Conservation (phyloP, 1,140 invertebrate species). For the Tachypleus tridentatus region DNA sequence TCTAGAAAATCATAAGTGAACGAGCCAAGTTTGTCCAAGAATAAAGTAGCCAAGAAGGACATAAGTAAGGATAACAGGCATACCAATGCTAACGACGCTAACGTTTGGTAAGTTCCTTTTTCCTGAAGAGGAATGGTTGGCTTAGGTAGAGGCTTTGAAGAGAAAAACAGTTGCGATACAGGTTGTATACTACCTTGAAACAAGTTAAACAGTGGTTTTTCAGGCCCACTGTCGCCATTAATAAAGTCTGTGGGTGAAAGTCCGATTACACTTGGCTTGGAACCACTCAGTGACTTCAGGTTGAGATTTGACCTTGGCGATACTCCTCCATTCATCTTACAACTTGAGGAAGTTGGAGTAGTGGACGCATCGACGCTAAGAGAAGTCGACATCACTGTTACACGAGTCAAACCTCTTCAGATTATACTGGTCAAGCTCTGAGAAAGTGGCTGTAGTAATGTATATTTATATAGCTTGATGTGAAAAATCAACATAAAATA, state of each 20-base stretch:
- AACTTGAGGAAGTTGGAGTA: slow-evolving; percentile 13
- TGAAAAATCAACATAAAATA: too few relatives aligned
- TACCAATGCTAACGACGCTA: slow-evolving; percentile 71
- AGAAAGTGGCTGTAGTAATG: too few relatives aligned
- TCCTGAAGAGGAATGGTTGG: background rate
- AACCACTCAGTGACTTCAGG: slow-evolving; percentile 50
- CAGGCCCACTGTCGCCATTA: slow-evolving; percentile 9
- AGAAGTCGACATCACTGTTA: background rate
- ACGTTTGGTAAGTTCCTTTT: slow-evolving; percentile 40
- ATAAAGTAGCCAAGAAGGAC: slow-evolving; percentile 67
- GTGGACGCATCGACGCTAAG: slow-evolving; percentile 15
- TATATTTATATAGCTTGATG: too few relatives aligned
- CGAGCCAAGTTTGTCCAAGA: slow-evolving; percentile 60
- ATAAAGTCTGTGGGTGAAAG: slow-evolving; percentile 3
- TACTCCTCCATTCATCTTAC: slow-evolving; percentile 17
- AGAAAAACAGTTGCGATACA: slow-evolving; percentile 9
- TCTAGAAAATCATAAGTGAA: too few relatives aligned
- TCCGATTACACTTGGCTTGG: slow-evolving; percentile 38
- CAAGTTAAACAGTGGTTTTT: slow-evolving; percentile 13
- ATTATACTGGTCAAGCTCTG: too few relatives aligned
- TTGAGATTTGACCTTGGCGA: slow-evolving; percentile 37
- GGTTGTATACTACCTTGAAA: slow-evolving; percentile 15
- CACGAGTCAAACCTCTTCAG: too few relatives aligned
- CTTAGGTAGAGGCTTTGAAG: slow-evolving; percentile 6
- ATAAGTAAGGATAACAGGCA: slow-evolving; percentile 69